These are phyloP conservation scores for Lophura nycthemera DNA, from an alignment of 2,113 vertebrate genomes.

Conservation along the genomic window DNA sequence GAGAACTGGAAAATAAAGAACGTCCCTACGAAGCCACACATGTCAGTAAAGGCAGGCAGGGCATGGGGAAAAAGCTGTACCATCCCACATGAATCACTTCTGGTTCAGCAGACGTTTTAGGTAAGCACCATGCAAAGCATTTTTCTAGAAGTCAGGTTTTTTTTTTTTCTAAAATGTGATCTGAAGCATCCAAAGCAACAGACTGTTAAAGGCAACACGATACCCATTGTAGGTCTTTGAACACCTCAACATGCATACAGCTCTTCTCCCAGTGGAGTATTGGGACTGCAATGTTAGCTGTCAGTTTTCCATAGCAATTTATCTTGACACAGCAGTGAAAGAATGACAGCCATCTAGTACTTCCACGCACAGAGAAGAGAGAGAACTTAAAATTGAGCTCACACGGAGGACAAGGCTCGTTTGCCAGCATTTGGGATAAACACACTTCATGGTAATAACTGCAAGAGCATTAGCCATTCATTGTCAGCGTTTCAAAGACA, in stretches of 20 bases:
- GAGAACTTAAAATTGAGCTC: background rate
- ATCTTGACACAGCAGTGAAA: background rate
- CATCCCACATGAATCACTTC: background rate
- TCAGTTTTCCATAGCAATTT: background rate
- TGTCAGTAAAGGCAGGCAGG: background rate
- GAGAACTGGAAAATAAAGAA: conserved; percentile 46
- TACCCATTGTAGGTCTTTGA: background rate
- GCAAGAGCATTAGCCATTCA: background rate
- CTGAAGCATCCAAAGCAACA: conserved; percentile 30
- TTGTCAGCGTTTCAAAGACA: conserved; percentile 13
- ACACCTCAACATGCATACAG: background rate
- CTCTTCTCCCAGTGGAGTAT: background rate
- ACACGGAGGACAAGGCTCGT: background rate
- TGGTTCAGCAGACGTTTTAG: background rate
- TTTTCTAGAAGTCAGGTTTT: background rate
- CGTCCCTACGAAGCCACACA: background rate
- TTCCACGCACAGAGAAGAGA: background rate
- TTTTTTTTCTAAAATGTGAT: background rate
- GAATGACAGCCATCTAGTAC: background rate
- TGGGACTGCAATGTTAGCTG: background rate
- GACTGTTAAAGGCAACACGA: background rate
- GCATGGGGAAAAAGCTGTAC: background rate
- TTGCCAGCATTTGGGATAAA: background rate
- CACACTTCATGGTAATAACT: background rate
- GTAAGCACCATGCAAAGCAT: conserved; percentile 56